Percentiles rank a stretch among this genome's conserved stretches.
Conservation (phyloP, 2,113 vertebrate species). For the Myotis lucifugus region DNA sequence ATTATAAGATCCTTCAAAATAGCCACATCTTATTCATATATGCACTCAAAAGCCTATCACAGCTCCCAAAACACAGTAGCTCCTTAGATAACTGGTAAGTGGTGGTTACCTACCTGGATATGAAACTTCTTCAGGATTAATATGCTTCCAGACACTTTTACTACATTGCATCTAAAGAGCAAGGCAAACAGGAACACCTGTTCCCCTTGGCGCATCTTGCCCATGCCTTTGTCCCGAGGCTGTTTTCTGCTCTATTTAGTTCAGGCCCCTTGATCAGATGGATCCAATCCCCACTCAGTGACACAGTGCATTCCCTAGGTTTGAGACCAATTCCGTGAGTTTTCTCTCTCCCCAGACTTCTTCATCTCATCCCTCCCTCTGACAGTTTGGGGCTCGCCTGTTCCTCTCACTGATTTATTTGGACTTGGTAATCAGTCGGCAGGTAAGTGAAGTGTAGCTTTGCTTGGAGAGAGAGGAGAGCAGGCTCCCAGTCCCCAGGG, state of each 20-base stretch:
- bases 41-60: background rate
- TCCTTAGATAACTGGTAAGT: background rate
- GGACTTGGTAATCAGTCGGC: background rate
- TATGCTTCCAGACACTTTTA: background rate
- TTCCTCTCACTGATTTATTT: slow-evolving; percentile 4
- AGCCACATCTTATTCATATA: background rate
- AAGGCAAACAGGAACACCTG: background rate
- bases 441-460: background rate
- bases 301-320: background rate
- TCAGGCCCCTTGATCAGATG: rapidly evolving
- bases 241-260: background rate
- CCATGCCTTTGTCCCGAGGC: background rate
- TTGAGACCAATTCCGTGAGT: background rate
- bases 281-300: background rate
- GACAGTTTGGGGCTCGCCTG: slow-evolving; percentile 20
- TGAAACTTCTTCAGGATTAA: background rate
- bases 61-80: background rate
- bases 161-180: background rate
- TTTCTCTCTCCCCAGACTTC: background rate
- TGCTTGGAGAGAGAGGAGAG: background rate
- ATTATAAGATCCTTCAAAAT: background rate
- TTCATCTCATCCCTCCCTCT: background rate
- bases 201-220: background rate
- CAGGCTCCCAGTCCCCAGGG: background rate
- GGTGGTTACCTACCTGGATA: background rate